A percentile compares a stretch with the other conserved stretches of the same genome.
These are phyloP conservation scores for Phyllostomus discolor DNA, from an alignment of 2,113 vertebrate species.

Conservation along the genomic window DNA sequence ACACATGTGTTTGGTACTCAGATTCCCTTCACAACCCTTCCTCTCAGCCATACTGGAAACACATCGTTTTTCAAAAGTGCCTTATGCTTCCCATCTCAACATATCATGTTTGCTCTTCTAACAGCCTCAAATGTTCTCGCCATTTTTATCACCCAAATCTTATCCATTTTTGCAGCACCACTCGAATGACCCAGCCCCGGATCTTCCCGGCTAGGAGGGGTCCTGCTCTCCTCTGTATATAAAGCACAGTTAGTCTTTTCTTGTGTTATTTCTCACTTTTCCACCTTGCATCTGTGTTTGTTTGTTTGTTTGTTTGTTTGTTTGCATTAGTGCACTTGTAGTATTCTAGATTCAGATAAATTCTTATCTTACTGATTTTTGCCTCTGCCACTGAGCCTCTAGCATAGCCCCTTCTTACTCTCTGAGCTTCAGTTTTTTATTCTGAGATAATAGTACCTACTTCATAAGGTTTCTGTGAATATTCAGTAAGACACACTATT, in stretches of 20 bases:
- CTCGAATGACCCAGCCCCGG: background rate
- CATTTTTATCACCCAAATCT: background rate
- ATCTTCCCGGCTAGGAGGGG: background rate
- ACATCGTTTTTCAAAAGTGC: background rate
- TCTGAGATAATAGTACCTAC: background rate
- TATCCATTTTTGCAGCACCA: background rate
- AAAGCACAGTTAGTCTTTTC: background rate
- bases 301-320: no score
- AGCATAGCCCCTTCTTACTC: background rate
- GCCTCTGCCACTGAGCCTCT: background rate
- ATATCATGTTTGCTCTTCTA: no score
- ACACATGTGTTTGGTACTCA: background rate
- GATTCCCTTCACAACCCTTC: background rate
- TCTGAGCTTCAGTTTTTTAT: background rate
- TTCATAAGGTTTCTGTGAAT: background rate
- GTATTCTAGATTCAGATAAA: background rate
- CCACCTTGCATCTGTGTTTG: no score
- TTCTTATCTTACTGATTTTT: background rate
- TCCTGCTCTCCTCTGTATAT: fast-evolving
- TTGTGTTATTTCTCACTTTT: background rate
- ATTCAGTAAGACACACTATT: background rate
- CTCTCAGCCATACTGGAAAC: background rate
- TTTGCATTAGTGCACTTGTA: background rate
- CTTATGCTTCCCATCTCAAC: background rate
- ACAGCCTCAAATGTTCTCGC: background rate